Base-by-base conservation (phyloP, 2,888 invertebrate species). In the Melieria omissa region DNA sequence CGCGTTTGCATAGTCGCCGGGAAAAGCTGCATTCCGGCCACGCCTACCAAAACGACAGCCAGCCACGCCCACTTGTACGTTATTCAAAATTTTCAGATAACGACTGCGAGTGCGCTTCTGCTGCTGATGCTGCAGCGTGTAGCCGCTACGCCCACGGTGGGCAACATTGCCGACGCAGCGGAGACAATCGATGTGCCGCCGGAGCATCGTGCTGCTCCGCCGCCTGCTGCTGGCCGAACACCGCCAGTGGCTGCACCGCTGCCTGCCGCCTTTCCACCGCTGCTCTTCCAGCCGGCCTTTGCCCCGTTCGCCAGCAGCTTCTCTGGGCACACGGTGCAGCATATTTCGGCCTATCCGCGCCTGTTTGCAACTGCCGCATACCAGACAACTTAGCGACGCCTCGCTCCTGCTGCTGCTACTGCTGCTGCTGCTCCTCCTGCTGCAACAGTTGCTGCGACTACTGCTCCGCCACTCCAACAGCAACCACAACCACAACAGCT, bases 211-310 rank as follows among this genome's bases (percentile, higher is more conserved):
- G 79, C 80, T 67, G 75, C 75, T 4, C 75, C 78, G 14, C 76
- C 78, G 5, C 68, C 75, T 47, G 72, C 74, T 46, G 71, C 71
- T 52, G 72, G 16, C 9, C 67, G 75, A 83, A 76, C 80, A 83
- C 79, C 65, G 80, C 79, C 74, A 78, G 75, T 74, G 79, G 73
- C 61, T 77, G 80, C 77, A 47, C 74, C 69, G 47, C 79, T 73
- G 57, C 76, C 76, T 55, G 79, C 62, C 76, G 89, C 16, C 42
- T 81, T 76, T 72, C 81, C 76, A 64, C 76, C 77, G 65, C 77
- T 75, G 58, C 79, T 66, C 76, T 81, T 74, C 79, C 82, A 74
- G 72, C 90, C 90, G 84, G 89, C 88, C 70, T 85, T 90, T 80
- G 89, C 88, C 61, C 88, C 80, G 75, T 85, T 76, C 80, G 84